Evolutionary conservation across 2,888 invertebrate genomes (phyloP).

Genomic region (Prosopocoilus inquinatus): DNA sequence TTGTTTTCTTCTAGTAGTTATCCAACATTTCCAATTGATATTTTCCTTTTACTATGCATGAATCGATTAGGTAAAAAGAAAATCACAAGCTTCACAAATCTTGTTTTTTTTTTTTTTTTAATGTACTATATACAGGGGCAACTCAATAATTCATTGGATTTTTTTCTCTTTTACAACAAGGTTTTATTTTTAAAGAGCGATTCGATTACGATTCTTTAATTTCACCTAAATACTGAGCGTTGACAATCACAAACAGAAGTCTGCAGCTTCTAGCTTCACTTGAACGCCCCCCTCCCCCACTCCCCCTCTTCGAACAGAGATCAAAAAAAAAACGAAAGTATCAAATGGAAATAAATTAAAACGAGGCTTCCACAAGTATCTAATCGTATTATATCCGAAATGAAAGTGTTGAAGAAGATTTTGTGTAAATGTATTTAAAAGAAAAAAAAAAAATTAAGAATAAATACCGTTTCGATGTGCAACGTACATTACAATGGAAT

Average conservation of each 20-base stretch:
- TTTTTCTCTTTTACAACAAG: too few relatives aligned
- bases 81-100: conserved; percentile 5
- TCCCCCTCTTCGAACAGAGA: too few relatives aligned
- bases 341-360: conserved; percentile 8
- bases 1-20: conserved; percentile 16
- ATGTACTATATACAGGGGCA: background rate
- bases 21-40: conserved; percentile 10
- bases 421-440: conserved; percentile 18
- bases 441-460: conserved; percentile 14
- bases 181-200: background rate
- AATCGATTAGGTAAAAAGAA: background rate
- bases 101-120: background rate
- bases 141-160: background rate
- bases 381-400: conserved; percentile 14
- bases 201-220: background rate
- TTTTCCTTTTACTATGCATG: conserved; percentile 10
- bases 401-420: conserved; percentile 16
- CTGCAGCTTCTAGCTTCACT: background rate
- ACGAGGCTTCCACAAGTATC: conserved; percentile 16
- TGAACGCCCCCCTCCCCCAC: too few relatives aligned
- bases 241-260: background rate
- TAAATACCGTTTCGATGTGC: conserved; percentile 11
- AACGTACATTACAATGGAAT: conserved; percentile 3
- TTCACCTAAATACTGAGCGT: background rate
- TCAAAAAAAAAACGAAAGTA: background rate